phyloP scores from a whole-genome alignment of 2,888 invertebrate genomes.

The Acrocyrtus sp. region DNA sequence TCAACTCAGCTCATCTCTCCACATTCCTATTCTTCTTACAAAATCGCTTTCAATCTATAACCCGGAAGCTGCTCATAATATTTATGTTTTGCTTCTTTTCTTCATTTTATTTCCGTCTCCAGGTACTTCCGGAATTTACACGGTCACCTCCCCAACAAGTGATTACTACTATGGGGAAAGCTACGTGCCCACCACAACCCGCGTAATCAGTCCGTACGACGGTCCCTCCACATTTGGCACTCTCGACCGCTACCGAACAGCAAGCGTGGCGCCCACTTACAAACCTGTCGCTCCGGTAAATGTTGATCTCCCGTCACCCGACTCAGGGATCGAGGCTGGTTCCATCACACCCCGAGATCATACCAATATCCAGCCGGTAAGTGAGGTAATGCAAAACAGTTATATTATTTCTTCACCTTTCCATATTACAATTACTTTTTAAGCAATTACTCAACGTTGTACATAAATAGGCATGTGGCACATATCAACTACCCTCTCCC shows the following conservation, averaged over 20 bases:
- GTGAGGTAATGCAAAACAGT: too few relatives aligned
- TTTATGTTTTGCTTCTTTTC: too few relatives aligned
- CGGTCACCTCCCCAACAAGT: constrained; percentile 54
- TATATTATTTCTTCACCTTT: too few relatives aligned
- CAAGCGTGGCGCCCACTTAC: constrained; percentile 65
- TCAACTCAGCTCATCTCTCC: too few relatives aligned
- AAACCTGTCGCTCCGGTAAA: constrained; percentile 70
- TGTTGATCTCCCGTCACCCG: constrained; percentile 94
- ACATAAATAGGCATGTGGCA: background rate
- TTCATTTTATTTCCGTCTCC: too few relatives aligned
- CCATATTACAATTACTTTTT: too few relatives aligned
- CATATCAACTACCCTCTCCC: background rate
- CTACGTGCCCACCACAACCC: constrained; percentile 55
- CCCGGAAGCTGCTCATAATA: too few relatives aligned
- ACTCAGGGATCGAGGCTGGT: constrained; percentile 95
- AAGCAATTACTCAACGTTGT: too few relatives aligned
- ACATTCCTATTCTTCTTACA: too few relatives aligned
- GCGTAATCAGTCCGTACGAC: constrained; percentile 62
- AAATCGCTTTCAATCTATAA: too few relatives aligned
- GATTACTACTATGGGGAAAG: constrained; percentile 70
- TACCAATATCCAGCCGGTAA: constrained; percentile 67
- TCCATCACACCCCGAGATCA: constrained; percentile 92
- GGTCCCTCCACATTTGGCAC: constrained; percentile 66
- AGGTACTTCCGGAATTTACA: constrained; percentile 55
- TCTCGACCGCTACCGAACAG: constrained; percentile 42